Evolutionary conservation across 2,888 invertebrate species (phyloP).

Genomic region (Andrena bucephala): DNA sequence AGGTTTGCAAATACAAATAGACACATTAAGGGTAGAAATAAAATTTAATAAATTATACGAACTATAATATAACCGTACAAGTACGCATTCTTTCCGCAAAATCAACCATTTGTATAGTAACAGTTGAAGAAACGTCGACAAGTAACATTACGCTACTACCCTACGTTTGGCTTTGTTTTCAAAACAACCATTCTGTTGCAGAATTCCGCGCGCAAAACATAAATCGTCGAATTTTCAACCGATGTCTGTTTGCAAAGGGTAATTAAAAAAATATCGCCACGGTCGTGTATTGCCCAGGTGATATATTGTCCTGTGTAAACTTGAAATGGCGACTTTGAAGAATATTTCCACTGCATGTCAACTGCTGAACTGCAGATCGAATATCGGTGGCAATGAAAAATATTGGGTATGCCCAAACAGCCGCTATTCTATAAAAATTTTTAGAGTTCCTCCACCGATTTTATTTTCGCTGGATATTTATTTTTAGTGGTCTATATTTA

Average conservation of each 20-base stretch:
- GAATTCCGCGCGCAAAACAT: neutral
- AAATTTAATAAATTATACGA: too few species aligned
- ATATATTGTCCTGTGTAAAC: neutral
- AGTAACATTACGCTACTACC: neutral
- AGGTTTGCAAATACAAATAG: too few species aligned
- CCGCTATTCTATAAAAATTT: too few species aligned
- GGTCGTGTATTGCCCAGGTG: neutral
- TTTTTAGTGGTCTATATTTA: too few species aligned
- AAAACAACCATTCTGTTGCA: neutral
- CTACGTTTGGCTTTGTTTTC: neutral
- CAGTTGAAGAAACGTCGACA: neutral
- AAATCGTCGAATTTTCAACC: neutral
- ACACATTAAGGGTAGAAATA: too few species aligned
- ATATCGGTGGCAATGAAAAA: neutral
- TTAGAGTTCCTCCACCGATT: too few species aligned
- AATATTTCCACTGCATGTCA: neutral
- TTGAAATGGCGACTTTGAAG: neutral
- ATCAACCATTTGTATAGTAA: neutral
- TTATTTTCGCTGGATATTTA: too few species aligned
- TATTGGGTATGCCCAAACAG: too few species aligned
- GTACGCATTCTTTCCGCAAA: neutral
- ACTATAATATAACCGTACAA: too few species aligned
- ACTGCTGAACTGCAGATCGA: neutral
- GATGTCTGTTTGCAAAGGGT: neutral
- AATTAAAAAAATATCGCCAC: neutral